Evolutionary conservation across 2,113 vertebrate genomes (phyloP).

Genomic region (Trachemys scripta): DNA sequence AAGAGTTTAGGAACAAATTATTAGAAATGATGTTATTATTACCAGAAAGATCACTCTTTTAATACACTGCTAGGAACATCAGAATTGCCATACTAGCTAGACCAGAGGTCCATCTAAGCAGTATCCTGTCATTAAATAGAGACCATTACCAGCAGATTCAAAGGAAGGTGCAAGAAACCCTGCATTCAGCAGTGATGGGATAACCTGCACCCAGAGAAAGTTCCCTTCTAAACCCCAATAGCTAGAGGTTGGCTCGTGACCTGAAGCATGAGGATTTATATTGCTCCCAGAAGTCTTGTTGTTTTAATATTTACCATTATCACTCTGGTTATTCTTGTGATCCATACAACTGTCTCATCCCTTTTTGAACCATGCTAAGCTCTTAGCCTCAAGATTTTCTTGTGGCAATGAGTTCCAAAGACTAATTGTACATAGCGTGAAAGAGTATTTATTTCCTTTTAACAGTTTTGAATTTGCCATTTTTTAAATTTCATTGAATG

Average conservation of each 20-base stretch:
- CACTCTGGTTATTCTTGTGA: constrained; percentile 57
- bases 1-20: background rate
- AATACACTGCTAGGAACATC: background rate
- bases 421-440: constrained; percentile 1
- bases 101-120: background rate
- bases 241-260: constrained; percentile 11
- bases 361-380: constrained; percentile 41
- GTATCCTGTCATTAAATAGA: background rate
- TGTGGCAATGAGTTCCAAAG: constrained; percentile 70
- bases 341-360: constrained; percentile 51
- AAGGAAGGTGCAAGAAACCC: constrained; percentile 42
- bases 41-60: background rate
- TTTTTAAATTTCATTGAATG: constrained; percentile 26
- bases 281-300: constrained; percentile 51
- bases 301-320: constrained; percentile 42
- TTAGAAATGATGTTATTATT: background rate
- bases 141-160: constrained; percentile 26
- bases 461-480: constrained; percentile 16
- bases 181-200: constrained; percentile 16
- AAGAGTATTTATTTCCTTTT: constrained; percentile 40
- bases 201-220: constrained; percentile 22
- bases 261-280: constrained; percentile 39
- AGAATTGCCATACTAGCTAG: background rate
- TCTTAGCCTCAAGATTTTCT: constrained; percentile 49
- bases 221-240: constrained; percentile 44